A percentile compares a stretch with the other conserved stretches of the same genome.
Conservation (phyloP, 2,797 vertebrate species). For the Pipistrellus kuhlii region DNA sequence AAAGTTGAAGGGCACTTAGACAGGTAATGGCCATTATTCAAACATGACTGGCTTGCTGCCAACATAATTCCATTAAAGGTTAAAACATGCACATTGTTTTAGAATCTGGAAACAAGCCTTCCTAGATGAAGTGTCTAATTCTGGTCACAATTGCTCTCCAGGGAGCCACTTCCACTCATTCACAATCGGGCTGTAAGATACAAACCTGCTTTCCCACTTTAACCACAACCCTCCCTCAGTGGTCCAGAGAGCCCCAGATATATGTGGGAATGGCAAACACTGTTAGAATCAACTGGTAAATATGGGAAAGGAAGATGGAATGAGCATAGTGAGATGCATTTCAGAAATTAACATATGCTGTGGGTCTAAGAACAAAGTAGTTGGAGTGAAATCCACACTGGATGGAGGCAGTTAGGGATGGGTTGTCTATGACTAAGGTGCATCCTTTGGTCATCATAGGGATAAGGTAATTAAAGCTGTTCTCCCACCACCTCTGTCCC, state of each 20-base stretch:
- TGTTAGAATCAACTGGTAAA: background rate
- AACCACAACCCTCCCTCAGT: background rate
- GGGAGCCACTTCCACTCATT: background rate
- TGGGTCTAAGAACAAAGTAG: background rate
- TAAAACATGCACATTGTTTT: background rate
- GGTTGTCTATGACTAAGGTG: background rate
- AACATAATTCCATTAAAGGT: background rate
- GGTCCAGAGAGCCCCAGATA: background rate
- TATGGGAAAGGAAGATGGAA: background rate
- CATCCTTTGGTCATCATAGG: background rate
- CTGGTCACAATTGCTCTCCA: background rate
- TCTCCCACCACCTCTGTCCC: background rate
- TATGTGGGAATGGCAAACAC: background rate
- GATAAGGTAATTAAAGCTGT: background rate
- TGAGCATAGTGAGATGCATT: background rate
- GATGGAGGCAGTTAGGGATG: background rate
- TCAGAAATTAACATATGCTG: background rate
- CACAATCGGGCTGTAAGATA: background rate
- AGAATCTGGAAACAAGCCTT: constrained; percentile 27
- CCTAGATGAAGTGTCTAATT: background rate
- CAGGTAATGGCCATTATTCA: background rate
- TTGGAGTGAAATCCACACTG: background rate
- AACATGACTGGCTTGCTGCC: background rate
- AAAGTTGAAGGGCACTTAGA: background rate
- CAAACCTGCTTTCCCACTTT: background rate